Evolutionary conservation across 2,113 vertebrate species (phyloP).

Genomic region (Hydrochoerus hydrochaeris): DNA sequence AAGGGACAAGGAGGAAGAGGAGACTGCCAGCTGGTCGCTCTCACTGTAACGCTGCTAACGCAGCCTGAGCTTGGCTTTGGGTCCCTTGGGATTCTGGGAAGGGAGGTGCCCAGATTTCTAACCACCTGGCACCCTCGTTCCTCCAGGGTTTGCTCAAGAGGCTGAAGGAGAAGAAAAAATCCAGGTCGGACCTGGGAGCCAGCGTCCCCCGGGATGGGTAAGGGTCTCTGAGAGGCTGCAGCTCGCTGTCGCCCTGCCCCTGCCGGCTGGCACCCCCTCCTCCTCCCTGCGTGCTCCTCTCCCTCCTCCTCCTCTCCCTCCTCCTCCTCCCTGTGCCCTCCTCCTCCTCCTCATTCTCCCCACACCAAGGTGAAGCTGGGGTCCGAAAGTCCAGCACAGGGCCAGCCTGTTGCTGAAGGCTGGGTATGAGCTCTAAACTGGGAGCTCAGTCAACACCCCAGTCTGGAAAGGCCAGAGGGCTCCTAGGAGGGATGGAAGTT

Average conservation of each 20-base stretch:
- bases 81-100: not conserved
- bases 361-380: not conserved
- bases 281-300: not conserved
- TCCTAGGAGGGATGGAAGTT: not conserved
- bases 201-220: slow-evolving; percentile 71
- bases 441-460: not conserved
- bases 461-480: not conserved
- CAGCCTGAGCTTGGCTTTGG: not conserved
- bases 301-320: not conserved
- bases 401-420: not conserved
- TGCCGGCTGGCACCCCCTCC: not conserved
- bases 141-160: slow-evolving; percentile 72
- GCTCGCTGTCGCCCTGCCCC: too few relatives aligned
- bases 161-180: slow-evolving; percentile 77
- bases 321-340: not conserved
- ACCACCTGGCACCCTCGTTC: not conserved
- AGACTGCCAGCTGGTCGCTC: not conserved
- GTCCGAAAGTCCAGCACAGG: not conserved
- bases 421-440: not conserved
- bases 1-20: too few relatives aligned
- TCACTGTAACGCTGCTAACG: not conserved
- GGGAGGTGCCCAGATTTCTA: not conserved
- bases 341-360: not conserved
- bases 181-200: slow-evolving; percentile 54
- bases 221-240: not conserved